Base-by-base conservation (phyloP, 1,140 invertebrate genomes). In the Drosophila biarmipes region DNA sequence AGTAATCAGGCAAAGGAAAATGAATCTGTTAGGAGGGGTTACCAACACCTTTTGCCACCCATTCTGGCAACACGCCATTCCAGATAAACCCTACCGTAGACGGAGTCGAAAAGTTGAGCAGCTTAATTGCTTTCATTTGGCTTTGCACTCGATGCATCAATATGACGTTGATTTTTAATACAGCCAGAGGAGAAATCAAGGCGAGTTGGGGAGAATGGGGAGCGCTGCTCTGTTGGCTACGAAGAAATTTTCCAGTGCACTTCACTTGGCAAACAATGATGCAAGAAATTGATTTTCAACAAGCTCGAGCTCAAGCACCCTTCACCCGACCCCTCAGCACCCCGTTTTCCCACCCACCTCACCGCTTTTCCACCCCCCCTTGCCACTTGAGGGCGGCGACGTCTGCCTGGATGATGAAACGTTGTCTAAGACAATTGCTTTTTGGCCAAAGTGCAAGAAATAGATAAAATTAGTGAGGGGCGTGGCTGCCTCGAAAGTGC, bases 231-330 rank as follows among this genome's bases (percentile, higher is more conserved):
- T 56, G 80, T 58, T 79, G 80, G 80, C 66, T 84, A 34, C 56
- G 37, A 72, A 79, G 75, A 82, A 90, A 90, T 90, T 90, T 90
- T 90, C 87, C 87, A 90, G 87, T 87, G 87, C 87, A 90, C 87
- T 90, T 90, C 87, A 90, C 87, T 87, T 87, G 78, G 81, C 87
- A 90, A 90, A 90, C 87, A 90, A 90, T 90, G 87, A 90, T 90
- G 87, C 87, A 90, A 86, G 87, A 90, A 90, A 90, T 90, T 90
- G 87, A 90, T 90, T 90, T 90, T 90, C 87, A 90, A 90, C 87
- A 90, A 90, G 87, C 81, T 79, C 67, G 67, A 86, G 79, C 63
- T 77, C 52, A 75, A 59, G 67, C 56, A 52, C 64, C 56, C 64
- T 67, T 57, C 69, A 73, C 54, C 59, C 57, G 24, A 21, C 24